Conservation (phyloP, 2,888 invertebrate species). For the Conistra vaccinii region DNA sequence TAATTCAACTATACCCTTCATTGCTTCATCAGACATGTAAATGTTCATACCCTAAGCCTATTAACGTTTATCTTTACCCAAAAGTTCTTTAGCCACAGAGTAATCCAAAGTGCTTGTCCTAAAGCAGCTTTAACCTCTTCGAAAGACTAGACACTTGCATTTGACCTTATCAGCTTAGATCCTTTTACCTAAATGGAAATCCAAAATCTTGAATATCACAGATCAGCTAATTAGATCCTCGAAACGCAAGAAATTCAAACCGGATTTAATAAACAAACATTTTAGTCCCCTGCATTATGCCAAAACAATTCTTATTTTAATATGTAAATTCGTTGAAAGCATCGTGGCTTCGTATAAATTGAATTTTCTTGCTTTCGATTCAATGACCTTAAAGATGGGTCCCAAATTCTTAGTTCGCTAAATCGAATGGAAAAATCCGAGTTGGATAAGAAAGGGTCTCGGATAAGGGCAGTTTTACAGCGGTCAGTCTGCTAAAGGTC, state of each 20-base stretch:
- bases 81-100: slow-evolving; percentile 19
- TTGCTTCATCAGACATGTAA: slow-evolving; percentile 42
- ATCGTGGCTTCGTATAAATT: slow-evolving; percentile 71
- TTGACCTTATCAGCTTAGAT: slow-evolving; percentile 16
- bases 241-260: slow-evolving; percentile 46
- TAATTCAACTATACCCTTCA: slow-evolving; percentile 6
- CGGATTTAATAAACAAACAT: slow-evolving; percentile 61
- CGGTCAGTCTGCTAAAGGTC: slow-evolving; percentile 71
- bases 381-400: slow-evolving; percentile 72
- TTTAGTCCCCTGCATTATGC: slow-evolving; percentile 58
- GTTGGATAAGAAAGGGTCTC: slow-evolving; percentile 74
- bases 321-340: slow-evolving; percentile 70
- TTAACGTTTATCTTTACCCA: slow-evolving; percentile 10
- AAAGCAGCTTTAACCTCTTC: neutral
- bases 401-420: slow-evolving; percentile 71
- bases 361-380: slow-evolving; percentile 75
- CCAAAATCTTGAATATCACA: slow-evolving; percentile 28
- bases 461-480: slow-evolving; percentile 74
- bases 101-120: slow-evolving; percentile 19
- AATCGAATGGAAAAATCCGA: slow-evolving; percentile 80
- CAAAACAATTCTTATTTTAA: slow-evolving; percentile 69
- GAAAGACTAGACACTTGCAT: slow-evolving; percentile 17
- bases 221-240: slow-evolving; percentile 45
- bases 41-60: slow-evolving; percentile 15
- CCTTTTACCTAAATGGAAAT: slow-evolving; percentile 14